A percentile compares a stretch with the other conserved stretches of the same genome.
Conservation (phyloP, 2,113 vertebrate genomes). For the Falcunculus frontatus region DNA sequence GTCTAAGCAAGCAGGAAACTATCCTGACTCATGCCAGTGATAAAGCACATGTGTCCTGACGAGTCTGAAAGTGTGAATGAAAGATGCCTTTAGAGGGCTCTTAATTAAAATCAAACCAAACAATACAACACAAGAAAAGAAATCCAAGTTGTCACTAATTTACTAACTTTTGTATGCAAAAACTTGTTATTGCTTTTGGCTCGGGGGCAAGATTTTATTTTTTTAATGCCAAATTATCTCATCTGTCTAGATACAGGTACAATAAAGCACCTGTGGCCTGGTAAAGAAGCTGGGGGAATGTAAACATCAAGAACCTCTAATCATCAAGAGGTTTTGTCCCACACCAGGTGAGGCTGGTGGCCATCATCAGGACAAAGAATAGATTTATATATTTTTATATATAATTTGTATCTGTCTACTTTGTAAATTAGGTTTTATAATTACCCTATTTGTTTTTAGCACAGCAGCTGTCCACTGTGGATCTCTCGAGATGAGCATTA, state of each 20-base stretch:
- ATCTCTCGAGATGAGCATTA: rapidly evolving
- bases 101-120: neutral
- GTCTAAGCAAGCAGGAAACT: neutral
- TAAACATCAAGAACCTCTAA: neutral
- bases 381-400: neutral
- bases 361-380: neutral
- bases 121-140: neutral
- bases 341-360: neutral
- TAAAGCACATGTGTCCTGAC: neutral
- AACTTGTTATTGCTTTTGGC: neutral
- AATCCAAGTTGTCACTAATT: neutral
- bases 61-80: neutral
- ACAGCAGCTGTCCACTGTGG: neutral
- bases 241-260: neutral
- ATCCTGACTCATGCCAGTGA: neutral
- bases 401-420: too few relatives aligned
- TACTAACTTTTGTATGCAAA: neutral
- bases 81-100: neutral
- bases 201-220: neutral
- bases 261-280: neutral
- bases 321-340: rapidly evolving
- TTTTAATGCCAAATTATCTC: neutral
- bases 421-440: neutral
- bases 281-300: neutral
- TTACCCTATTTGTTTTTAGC: neutral